These are phyloP conservation scores for Lasioglossum leucozonium DNA, from an alignment of 2,888 invertebrate genomes.

Conservation along the genomic window DNA sequence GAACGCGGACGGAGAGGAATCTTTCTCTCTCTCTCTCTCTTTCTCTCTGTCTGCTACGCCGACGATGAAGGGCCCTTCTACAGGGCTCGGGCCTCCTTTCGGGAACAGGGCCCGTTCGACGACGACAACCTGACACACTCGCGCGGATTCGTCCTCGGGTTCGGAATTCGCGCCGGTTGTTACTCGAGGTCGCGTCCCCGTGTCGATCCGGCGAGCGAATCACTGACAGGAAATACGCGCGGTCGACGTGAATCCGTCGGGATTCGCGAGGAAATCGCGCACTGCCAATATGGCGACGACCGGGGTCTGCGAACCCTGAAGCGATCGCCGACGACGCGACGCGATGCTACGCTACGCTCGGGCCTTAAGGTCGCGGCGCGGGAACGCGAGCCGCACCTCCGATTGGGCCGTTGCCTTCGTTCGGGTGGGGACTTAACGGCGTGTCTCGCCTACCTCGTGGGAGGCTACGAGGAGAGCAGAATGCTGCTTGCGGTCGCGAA, in stretches of 20 bases:
- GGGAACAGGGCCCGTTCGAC: not conserved
- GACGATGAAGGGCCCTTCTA: not conserved
- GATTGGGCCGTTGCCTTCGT: slow-evolving; percentile 56
- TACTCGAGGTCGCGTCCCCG: not conserved
- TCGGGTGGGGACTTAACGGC: slow-evolving; percentile 51
- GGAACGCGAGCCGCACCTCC: slow-evolving; percentile 50
- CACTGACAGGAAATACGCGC: not conserved
- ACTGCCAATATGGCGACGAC: slow-evolving; percentile 73
- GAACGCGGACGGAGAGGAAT: not conserved
- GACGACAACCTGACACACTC: not conserved
- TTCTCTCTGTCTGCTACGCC: not conserved
- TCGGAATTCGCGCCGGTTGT: not conserved
- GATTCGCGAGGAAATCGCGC: slow-evolving; percentile 65
- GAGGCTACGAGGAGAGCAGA: slow-evolving; percentile 44
- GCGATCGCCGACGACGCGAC: slow-evolving; percentile 68
- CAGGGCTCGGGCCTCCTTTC: not conserved
- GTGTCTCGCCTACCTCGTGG: slow-evolving; percentile 33
- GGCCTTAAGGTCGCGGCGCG: slow-evolving; percentile 63
- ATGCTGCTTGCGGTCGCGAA: slow-evolving; percentile 7
- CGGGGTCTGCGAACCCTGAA: slow-evolving; percentile 59
- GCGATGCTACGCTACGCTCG: too few relatives aligned
- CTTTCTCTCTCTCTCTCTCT: too few relatives aligned
- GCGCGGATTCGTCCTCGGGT: not conserved
- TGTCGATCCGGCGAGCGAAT: not conserved
- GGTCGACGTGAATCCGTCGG: not conserved